These are phyloP conservation scores for Cephalopterus ornatus DNA, from an alignment of 2,113 vertebrate genomes.

Conservation along the genomic window DNA sequence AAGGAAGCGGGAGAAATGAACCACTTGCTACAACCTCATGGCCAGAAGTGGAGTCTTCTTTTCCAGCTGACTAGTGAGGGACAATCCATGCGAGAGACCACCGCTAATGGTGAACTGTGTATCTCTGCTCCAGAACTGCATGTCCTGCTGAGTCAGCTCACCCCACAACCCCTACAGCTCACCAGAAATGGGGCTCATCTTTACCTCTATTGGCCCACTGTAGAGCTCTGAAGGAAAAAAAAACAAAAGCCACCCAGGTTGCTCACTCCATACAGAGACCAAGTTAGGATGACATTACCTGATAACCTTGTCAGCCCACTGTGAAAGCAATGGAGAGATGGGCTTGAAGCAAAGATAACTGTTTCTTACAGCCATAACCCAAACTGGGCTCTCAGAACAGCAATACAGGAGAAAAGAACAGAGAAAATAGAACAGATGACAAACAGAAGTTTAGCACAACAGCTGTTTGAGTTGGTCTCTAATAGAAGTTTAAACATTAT, in stretches of 20 bases:
- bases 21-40: conserved; percentile 3
- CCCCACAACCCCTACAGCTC: background rate
- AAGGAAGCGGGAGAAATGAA: conserved; percentile 23
- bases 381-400: background rate
- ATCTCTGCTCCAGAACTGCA: background rate
- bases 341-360: background rate
- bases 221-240: background rate
- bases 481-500: background rate
- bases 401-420: background rate
- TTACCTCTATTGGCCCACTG: background rate
- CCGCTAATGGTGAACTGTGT: background rate
- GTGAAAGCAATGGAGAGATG: background rate
- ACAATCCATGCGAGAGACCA: conserved; percentile 40
- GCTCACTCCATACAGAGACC: background rate
- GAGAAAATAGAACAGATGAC: background rate
- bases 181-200: background rate
- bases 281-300: background rate
- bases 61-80: conserved; percentile 52
- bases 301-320: background rate
- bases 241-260: background rate
- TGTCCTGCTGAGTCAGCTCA: background rate
- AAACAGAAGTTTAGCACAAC: background rate
- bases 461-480: background rate
- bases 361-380: background rate
- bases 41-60: conserved; percentile 33